Evolutionary conservation across 2,888 invertebrate species (phyloP).

Genomic region (Trisateles emortualis): DNA sequence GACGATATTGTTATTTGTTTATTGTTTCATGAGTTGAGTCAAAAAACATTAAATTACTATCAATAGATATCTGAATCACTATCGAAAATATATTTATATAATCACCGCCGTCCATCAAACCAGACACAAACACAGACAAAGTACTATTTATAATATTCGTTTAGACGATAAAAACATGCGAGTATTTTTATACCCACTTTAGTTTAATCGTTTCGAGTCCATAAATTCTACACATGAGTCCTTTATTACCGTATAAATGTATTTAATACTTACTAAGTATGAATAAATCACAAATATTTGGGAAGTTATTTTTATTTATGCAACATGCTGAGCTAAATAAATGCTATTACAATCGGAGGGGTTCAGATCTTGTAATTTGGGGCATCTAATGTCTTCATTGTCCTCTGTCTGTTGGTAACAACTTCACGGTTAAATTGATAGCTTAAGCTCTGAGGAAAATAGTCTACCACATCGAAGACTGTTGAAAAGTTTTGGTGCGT

Average conservation of each 20-base stretch:
- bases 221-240: constrained; percentile 24
- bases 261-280: constrained; percentile 26
- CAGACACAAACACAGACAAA: neutral
- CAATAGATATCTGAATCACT: neutral
- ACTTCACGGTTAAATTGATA: no score
- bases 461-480: no score
- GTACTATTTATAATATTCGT: constrained; percentile 3
- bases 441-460: no score
- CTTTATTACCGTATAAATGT: constrained; percentile 32
- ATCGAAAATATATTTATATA: neutral
- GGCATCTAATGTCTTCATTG: no score
- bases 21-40: no score
- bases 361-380: no score
- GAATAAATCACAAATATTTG: constrained; percentile 26
- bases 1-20: no score
- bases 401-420: no score
- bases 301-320: constrained; percentile 5
- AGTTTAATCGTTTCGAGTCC: constrained; percentile 19
- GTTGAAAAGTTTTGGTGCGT: no score
- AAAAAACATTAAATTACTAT: no score
- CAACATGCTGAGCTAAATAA: neutral
- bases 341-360: no score
- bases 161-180: constrained; percentile 4
- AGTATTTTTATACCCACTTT: constrained; percentile 14
- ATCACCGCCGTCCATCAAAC: neutral